A percentile compares a stretch with the other conserved stretches of the same genome.
Evolutionary conservation across 2,113 vertebrate species (phyloP).

Genomic region (Oenanthe melanoleuca): DNA sequence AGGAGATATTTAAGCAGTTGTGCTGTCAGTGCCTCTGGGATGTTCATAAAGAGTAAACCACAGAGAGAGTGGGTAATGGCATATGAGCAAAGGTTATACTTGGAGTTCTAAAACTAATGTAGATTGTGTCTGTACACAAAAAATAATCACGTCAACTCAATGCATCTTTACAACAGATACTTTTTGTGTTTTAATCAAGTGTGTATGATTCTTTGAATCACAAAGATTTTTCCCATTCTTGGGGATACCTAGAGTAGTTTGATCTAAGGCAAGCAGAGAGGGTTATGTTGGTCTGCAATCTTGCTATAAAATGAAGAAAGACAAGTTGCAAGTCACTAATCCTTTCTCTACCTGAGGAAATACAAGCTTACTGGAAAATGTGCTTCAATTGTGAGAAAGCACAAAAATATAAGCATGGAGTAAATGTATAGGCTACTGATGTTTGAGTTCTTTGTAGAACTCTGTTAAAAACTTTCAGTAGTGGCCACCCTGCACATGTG

Average conservation of each 20-base stretch:
- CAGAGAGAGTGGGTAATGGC: not conserved
- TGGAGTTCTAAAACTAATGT: not conserved
- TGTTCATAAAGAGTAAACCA: not conserved
- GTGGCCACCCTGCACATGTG: rapidly evolving
- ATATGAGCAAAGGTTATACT: not conserved
- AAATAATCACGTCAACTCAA: not conserved
- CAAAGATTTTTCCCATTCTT: not conserved
- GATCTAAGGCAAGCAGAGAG: not conserved
- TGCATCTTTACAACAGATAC: not conserved
- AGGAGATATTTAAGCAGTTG: not conserved
- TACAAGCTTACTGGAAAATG: not conserved
- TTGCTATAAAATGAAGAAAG: not conserved
- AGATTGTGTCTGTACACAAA: not conserved
- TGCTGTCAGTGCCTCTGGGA: not conserved
- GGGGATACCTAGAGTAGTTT: not conserved
- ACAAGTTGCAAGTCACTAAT: not conserved
- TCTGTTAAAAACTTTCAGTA: not conserved
- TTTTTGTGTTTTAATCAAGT: not conserved
- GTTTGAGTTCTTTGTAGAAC: not conserved
- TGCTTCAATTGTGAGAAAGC: not conserved
- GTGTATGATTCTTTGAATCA: not conserved
- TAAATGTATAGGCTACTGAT: not conserved
- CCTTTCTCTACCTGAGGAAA: not conserved
- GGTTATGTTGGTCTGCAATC: not conserved
- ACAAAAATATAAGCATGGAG: not conserved